phyloP scores from a whole-genome alignment of 2,888 invertebrate species.

The Spodoptera littoralis region DNA sequence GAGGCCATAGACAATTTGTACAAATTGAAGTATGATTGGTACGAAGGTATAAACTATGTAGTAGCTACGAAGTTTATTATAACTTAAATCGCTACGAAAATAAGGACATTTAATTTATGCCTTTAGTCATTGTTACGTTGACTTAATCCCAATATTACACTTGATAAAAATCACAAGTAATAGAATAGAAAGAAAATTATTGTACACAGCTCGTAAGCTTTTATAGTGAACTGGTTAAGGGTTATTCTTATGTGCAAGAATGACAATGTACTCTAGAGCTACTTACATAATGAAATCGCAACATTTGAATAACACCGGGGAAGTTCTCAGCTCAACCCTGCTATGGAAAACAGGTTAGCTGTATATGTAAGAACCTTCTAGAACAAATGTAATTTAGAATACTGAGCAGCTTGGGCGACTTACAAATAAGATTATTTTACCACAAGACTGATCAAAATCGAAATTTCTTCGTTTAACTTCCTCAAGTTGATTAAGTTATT shows the following conservation, averaged over 20 bases:
- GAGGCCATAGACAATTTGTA: conserved; percentile 16
- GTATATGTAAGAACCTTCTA: conserved; percentile 35
- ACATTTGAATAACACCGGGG: conserved; percentile 58
- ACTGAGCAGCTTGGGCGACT: conserved; percentile 37
- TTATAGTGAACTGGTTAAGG: conserved; percentile 23
- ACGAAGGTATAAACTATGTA: too few relatives aligned
- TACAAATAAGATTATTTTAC: conserved; percentile 45
- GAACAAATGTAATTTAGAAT: conserved; percentile 52
- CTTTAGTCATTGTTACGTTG: too few relatives aligned
- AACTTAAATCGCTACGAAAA: too few relatives aligned
- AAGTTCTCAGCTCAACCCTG: conserved; percentile 25
- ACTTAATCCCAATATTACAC: too few relatives aligned
- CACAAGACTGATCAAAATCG: conserved; percentile 32
- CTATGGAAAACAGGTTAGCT: conserved; percentile 26
- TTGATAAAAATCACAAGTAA: too few relatives aligned
- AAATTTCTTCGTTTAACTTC: conserved; percentile 41
- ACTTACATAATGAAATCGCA: conserved; percentile 60
- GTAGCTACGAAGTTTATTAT: too few relatives aligned
- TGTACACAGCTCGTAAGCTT: conserved; percentile 41
- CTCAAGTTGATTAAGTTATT: conserved; percentile 37
- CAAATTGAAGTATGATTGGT: conserved; percentile 9
- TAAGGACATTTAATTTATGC: too few relatives aligned
- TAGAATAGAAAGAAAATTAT: conserved; percentile 31
- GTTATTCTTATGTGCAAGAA: conserved; percentile 39
- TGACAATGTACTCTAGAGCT: conserved; percentile 43